Base-by-base conservation (phyloP, 2,113 vertebrate genomes). In the Eulemur rufifrons region DNA sequence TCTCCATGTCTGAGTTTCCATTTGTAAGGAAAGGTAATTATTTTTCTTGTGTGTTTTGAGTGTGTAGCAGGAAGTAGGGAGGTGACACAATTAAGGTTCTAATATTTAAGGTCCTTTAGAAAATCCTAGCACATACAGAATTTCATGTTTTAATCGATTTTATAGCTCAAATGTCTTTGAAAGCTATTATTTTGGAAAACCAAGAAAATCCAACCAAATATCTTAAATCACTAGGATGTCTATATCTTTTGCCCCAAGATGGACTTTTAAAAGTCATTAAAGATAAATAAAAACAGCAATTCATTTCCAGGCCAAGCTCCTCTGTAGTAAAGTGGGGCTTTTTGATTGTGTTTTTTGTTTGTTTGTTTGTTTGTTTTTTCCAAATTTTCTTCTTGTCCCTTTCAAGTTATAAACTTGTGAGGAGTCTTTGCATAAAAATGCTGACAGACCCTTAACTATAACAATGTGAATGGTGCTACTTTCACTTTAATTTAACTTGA, bases 401-500 rank as follows among this genome's bases (percentile, higher is more conserved):
- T 94, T 52, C 86, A 64, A 87, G 50, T 77, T 95, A 82, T 86
- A 94, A 96, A 95, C 84, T 88, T 93, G 34, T 92, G 83, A 68
- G 77, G 90, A 94, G 95, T 56, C 52, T 77, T 86, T 85, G 92
- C 0, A 64, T 85, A 15, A 96, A 92, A 96, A 86, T 63, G 1
- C 61, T 32, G 96, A 92, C 89, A 96, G 89, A 97, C 95, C 97
- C 89, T 98, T 97, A 97, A 97, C 97, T 97, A 80, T 96, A 97
- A 63, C 96, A 94, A 9, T 52, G 96, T 56, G 96, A 97, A 71
- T 20, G 94, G 91, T 52, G 27, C 96, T 78, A 84, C 95, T 97
- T 98, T 97, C 90, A 0, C 98, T 98, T 98, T 98, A 98, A 98
- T 98, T 98, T 98, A 97, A 97, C 97, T 98, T 98, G 98, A 98